Percentiles rank a stretch among this genome's conserved stretches.
Evolutionary conservation across 1,140 invertebrate genomes (phyloP).

Genomic region (Gonioctena quinquepunctata): DNA sequence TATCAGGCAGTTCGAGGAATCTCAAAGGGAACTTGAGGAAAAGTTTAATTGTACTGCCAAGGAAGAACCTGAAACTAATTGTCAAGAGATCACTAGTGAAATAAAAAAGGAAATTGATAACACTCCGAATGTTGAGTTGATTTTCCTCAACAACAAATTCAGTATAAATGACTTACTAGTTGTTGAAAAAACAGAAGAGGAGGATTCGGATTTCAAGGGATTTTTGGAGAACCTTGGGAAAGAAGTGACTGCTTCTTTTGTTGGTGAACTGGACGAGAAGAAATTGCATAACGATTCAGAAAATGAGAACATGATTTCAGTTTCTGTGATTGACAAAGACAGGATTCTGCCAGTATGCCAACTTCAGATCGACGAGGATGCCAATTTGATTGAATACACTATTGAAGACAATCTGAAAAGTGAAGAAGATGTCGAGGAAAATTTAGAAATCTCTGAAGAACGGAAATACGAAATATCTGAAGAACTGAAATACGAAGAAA

Average conservation of each 20-base stretch:
- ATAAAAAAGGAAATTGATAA: background rate
- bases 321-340: background rate
- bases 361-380: background rate
- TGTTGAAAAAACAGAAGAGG: conserved; percentile 3
- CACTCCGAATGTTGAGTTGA: conserved; percentile 7
- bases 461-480: background rate
- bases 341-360: background rate
- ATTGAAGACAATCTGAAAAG: background rate
- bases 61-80: background rate
- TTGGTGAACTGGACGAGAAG: background rate
- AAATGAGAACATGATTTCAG: background rate
- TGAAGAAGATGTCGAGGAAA: background rate
- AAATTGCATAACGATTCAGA: background rate
- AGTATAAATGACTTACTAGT: conserved; percentile 7
- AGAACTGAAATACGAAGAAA: background rate
- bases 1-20: conserved; percentile 4
- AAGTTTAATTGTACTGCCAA: background rate
- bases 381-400: background rate
- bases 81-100: background rate
- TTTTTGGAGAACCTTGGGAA: conserved; percentile 13
- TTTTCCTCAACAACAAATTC: background rate
- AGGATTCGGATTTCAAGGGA: background rate
- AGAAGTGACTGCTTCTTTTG: conserved; percentile 8
- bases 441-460: background rate
- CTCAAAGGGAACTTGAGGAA: background rate